Conservation (phyloP, 2,888 invertebrate genomes). For the Malacosoma neustria region DNA sequence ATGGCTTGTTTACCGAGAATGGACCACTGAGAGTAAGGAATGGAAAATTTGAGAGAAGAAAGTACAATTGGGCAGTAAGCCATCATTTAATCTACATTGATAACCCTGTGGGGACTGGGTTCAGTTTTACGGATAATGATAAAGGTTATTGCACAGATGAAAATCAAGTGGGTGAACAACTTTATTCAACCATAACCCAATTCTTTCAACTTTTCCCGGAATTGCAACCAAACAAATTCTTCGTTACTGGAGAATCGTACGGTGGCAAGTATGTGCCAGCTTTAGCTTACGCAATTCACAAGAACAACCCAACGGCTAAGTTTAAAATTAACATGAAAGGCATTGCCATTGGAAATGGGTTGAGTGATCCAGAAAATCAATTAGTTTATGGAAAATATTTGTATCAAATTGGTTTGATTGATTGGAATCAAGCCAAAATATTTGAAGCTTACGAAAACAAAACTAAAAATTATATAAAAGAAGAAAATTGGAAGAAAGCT, state of each 20-base stretch:
- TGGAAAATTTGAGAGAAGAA: constrained; percentile 70
- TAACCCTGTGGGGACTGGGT: constrained; percentile 95
- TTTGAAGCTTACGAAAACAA: constrained; percentile 78
- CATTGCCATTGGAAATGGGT: constrained; percentile 85
- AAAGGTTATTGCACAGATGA: constrained; percentile 87
- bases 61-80: constrained; percentile 86
- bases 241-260: constrained; percentile 92
- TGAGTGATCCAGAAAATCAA: constrained; percentile 86
- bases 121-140: constrained; percentile 87
- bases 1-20: constrained; percentile 88
- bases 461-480: constrained; percentile 75
- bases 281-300: constrained; percentile 81
- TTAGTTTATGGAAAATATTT: constrained; percentile 85
- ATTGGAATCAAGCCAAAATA: constrained; percentile 73
- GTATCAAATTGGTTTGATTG: constrained; percentile 84
- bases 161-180: constrained; percentile 84
- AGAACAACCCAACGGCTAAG: constrained; percentile 74
- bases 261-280: constrained; percentile 88
- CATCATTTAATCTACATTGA: constrained; percentile 92
- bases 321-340: constrained; percentile 84
- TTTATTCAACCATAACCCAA: constrained; percentile 85
- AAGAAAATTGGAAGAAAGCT: constrained; percentile 79
- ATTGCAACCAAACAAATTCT: constrained; percentile 84
- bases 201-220: constrained; percentile 90
- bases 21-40: constrained; percentile 76